phyloP scores from a whole-genome alignment of 92 coral and sea anemone species.

The Actinernus sp. region DNA sequence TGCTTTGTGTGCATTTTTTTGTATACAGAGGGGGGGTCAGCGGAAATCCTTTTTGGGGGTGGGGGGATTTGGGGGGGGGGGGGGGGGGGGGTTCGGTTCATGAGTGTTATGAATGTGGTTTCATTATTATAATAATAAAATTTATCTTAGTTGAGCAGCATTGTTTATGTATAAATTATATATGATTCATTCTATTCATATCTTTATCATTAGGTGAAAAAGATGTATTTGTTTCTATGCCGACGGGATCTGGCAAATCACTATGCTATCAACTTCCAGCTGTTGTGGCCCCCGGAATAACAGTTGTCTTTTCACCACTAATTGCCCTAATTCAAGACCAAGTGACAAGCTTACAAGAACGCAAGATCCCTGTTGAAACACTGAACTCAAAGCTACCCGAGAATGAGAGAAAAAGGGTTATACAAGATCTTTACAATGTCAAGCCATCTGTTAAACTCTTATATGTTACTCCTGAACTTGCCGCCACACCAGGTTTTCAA shows the following conservation, averaged over 20 bases:
- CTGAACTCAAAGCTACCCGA: conserved; percentile 83
- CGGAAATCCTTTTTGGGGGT: too few relatives aligned
- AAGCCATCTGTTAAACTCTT: conserved; percentile 79
- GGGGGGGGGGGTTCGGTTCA: too few relatives aligned
- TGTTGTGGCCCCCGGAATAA: conserved; percentile 73
- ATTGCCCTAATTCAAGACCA: conserved; percentile 96
- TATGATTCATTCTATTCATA: too few relatives aligned
- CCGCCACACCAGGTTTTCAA: conserved; percentile 89
- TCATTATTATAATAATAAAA: too few relatives aligned
- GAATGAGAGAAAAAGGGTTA: conserved; percentile 68
- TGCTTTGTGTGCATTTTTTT: too few relatives aligned
- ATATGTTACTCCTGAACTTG: conserved; percentile 96
- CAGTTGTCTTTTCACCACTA: conserved; percentile 92
- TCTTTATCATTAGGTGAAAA: conserved; percentile 62
- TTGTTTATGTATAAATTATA: too few relatives aligned
- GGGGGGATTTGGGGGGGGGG: too few relatives aligned
- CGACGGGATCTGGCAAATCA: conserved; percentile 98
- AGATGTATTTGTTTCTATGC: conserved; percentile 97
- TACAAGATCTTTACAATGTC: conserved; percentile 68
- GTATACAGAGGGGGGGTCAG: too few relatives aligned
- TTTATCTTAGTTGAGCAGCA: too few relatives aligned
- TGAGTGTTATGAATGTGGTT: too few relatives aligned
- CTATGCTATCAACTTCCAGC: conserved; percentile 94
- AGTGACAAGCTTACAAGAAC: conserved; percentile 68
- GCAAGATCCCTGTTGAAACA: conserved; percentile 75